Conservation (phyloP, 2,113 vertebrate genomes). For the Corythaeola cristata region DNA sequence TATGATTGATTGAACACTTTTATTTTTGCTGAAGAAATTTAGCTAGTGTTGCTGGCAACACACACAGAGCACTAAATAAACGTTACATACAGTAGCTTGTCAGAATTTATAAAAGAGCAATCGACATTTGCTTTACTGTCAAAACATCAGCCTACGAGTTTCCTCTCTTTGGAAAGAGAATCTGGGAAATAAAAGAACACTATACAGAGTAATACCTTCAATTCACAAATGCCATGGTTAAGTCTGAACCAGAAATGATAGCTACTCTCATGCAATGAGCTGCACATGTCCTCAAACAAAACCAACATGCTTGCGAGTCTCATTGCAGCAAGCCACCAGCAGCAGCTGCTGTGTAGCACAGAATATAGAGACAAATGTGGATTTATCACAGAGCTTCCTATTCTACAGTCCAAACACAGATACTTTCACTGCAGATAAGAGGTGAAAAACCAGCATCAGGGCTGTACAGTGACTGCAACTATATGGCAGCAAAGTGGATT, state of each 20-base stretch:
- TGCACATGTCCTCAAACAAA: background rate
- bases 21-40: conserved; percentile 50
- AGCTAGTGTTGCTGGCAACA: conserved; percentile 58
- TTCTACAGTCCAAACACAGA: background rate
- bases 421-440: background rate
- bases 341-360: background rate
- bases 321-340: background rate
- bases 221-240: conserved; percentile 14
- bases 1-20: conserved; percentile 33
- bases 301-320: background rate
- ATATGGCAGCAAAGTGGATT: background rate
- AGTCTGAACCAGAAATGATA: conserved; percentile 1
- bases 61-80: conserved; percentile 58
- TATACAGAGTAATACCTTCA: conserved; percentile 7
- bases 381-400: conserved; percentile 21
- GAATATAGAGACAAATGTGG: background rate
- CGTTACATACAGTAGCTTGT: conserved; percentile 54
- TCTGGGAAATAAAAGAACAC: background rate
- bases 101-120: conserved; percentile 70
- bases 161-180: conserved; percentile 51
- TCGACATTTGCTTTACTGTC: conserved; percentile 71
- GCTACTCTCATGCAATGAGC: background rate
- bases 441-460: background rate
- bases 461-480: background rate
- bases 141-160: conserved; percentile 69